phyloP scores from a whole-genome alignment of 2,113 vertebrate species.

The Herpailurus yagouaroundi region DNA sequence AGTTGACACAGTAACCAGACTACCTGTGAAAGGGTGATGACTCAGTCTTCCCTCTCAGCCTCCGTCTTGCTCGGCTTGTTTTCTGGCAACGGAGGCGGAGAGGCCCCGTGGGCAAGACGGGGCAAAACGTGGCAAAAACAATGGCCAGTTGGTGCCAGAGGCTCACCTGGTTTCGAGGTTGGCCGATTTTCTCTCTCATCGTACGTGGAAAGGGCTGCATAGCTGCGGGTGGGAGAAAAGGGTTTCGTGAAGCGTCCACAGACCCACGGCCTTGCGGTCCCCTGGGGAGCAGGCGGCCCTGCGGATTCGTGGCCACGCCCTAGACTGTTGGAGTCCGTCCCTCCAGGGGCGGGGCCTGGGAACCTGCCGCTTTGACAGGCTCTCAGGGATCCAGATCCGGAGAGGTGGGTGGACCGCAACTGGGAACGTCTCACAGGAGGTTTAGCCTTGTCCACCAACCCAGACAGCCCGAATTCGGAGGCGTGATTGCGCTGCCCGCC shows the following conservation, averaged over 20 bases:
- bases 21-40: neutral
- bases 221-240: neutral
- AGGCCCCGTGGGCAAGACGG: neutral
- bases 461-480: no score
- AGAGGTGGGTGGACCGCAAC: fast-evolving
- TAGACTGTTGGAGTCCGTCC: neutral
- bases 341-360: neutral
- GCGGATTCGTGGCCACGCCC: neutral
- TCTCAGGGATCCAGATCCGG: neutral
- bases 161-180: neutral
- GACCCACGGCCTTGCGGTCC: neutral
- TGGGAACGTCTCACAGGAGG: neutral
- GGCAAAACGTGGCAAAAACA: neutral
- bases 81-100: neutral
- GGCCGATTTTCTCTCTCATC: neutral
- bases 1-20: neutral
- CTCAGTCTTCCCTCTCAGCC: neutral
- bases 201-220: neutral
- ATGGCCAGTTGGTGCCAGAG: neutral
- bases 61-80: neutral
- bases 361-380: neutral
- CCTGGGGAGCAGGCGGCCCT: neutral
- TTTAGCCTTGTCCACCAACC: neutral
- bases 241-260: neutral
- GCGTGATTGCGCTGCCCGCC: no score